Base-by-base conservation (phyloP, 2,888 invertebrate genomes). In the Eretmocerus hayati region DNA sequence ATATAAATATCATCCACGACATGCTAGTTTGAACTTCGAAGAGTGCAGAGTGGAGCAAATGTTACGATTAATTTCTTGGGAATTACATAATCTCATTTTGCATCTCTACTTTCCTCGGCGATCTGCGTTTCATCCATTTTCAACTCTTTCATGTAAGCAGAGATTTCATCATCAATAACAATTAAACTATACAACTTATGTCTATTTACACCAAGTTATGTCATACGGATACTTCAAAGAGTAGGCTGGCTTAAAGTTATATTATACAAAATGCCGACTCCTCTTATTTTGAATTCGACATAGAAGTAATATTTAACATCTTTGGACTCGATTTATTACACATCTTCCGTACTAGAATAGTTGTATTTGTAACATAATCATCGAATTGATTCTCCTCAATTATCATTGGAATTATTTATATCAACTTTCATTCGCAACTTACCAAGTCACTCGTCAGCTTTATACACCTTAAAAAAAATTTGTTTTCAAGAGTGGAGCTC, bases 311-410 rank as follows among this genome's bases (percentile, higher is more conserved):
- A 67, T 62, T 59, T 69, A 71, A 69, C 71, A 71, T 71, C 71
- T 71, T 71, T 71, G 71, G 71, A 65, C 66, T 71, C 64, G 66
- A 66, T 68, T 70, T 67, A 71, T 71, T 71, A 71, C 69, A 71
- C 71, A 69, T 68, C 65, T 65, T 35, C 21, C 22, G 43, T 21
- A 23, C 35, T 50, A 50, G 46, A 49, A 49, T 50, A 52, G n/a
- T n/a, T n/a, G n/a, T n/a, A 50, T 45, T 47, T 40, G 33, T 18
- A 13, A 39, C 13, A 2, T 9, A 26, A n/a, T 22, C 16, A 6
- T 36, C 20, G n/a, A 9, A 4, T 6, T 22, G 30, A 21, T 16
- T 30, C 18, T 23, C 2, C 16, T 36, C 26, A n/a, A 21, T 46
- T 23, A 16, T 21, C 15, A 33, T 36, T 20, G 23, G 38, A 42